Conservation (phyloP, 2,888 invertebrate species). For the Oxycera nigricornis region DNA sequence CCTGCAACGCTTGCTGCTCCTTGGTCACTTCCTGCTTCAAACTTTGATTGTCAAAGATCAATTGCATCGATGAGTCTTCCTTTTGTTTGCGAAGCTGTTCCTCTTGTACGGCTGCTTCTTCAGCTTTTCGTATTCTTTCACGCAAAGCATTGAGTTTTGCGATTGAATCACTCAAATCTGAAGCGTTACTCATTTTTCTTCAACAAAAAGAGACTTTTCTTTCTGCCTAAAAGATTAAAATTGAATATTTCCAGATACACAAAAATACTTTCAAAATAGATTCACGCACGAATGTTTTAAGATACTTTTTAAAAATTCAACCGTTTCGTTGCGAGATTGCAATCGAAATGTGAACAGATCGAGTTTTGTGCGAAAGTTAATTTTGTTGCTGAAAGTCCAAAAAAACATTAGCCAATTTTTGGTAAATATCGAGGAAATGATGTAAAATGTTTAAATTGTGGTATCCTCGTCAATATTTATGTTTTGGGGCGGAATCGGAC, state of each 20-base stretch:
- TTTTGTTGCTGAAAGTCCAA: too few species aligned
- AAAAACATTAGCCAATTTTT: too few species aligned
- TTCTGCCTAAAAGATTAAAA: not conserved
- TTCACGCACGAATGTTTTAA: not conserved
- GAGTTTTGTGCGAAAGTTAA: too few species aligned
- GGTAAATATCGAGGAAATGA: too few species aligned
- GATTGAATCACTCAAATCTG: conserved; percentile 30
- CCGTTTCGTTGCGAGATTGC: not conserved
- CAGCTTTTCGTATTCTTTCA: conserved; percentile 10
- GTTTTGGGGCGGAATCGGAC: too few species aligned
- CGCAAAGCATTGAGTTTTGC: conserved; percentile 20
- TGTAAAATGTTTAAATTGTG: too few species aligned
- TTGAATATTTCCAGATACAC: too few species aligned
- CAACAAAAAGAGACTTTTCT: not conserved
- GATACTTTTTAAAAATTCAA: not conserved
- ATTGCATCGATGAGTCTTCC: conserved; percentile 1
- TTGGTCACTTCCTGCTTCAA: conserved; percentile 15
- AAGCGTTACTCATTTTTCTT: not conserved
- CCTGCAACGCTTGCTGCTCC: conserved; percentile 1
- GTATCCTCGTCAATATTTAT: too few species aligned
- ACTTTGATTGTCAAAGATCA: not conserved
- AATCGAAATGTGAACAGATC: not conserved
- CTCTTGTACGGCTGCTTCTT: conserved; percentile 18
- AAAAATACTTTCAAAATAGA: not conserved
- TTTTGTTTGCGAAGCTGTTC: conserved; percentile 5